phyloP scores from a whole-genome alignment of 2,113 vertebrate genomes.

The Zosterops japonicus region DNA sequence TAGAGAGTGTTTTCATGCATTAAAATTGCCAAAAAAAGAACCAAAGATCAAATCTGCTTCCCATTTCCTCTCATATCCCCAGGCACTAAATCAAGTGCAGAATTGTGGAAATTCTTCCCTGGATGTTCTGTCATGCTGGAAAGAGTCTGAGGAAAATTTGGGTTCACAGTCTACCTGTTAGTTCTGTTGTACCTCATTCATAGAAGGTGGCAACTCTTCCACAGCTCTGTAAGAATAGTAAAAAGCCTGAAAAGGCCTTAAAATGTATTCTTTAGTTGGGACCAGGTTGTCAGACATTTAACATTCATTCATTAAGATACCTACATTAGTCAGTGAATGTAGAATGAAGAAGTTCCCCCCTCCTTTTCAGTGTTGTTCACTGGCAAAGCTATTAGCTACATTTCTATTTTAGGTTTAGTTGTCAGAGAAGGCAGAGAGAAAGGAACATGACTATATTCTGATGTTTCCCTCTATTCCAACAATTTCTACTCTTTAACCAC shows the following conservation, averaged over 20 bases:
- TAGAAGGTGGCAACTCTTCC: not conserved
- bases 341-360: not conserved
- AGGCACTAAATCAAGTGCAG: not conserved
- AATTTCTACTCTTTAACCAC: not conserved
- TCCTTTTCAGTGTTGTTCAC: not conserved
- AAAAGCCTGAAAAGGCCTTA: not conserved
- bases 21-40: constrained; percentile 16
- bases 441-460: not conserved
- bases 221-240: not conserved
- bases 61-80: not conserved
- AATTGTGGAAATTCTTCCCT: not conserved
- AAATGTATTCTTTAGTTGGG: not conserved
- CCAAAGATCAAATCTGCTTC: not conserved
- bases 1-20: not conserved
- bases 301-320: not conserved
- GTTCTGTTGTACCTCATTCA: not conserved
- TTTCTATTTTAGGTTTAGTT: not conserved
- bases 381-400: not conserved
- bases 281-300: not conserved
- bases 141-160: not conserved
- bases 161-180: not conserved
- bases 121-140: not conserved
- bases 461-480: not conserved
- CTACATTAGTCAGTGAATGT: not conserved
- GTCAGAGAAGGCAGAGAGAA: not conserved